Evolutionary conservation across 2,113 vertebrate genomes (phyloP), one percentile per base, ranked within the genome.

Genomic region (Bombycilla garrulus): DNA sequence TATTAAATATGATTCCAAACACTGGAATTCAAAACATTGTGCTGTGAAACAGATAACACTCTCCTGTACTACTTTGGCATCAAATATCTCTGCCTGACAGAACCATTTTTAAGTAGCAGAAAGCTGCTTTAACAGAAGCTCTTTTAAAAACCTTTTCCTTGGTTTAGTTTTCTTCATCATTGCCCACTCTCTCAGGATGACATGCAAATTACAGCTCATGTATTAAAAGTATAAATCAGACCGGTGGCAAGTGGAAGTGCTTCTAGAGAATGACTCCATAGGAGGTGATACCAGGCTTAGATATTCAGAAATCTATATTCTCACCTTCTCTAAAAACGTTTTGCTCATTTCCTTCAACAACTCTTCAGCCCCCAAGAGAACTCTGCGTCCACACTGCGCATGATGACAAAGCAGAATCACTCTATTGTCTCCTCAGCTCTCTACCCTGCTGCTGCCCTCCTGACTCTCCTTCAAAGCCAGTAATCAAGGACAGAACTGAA

Each of bases 221-320:
- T 94, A 93, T 96, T 96, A 88, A 66, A 90, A 76, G 50, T 23
- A 92, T 93, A 96, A 97, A 95, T 96, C 92, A 92, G 56, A 42
- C 25, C 4, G 0, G 60, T 86, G 61, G 87, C 57, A 80, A 69
- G 40, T 25, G 45, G 69, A 90, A 90, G 67, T 87, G 33, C 64
- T 88, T 44, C 72, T 33, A 26, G 16, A 90, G 45, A 90, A 65
- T 1, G 3, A 64, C 88, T 77, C 85, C 57, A 88, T 7, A 48
- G 92, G 88, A 94, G 79, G 73, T 54, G 77, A 70, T 47, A 16
- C 50, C 81, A 78, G 40, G 53, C 40, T 93, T 71, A 86, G 86
- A 93, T 53, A 86, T 56, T 86, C 94, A 84, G 72, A 83, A 72
- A 77, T 40, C 90, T 61, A 54, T 57, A 66, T 38, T 62, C 69